Base-by-base conservation (phyloP, 2,888 invertebrate genomes). In the Hirtodrosophila histrioides region DNA sequence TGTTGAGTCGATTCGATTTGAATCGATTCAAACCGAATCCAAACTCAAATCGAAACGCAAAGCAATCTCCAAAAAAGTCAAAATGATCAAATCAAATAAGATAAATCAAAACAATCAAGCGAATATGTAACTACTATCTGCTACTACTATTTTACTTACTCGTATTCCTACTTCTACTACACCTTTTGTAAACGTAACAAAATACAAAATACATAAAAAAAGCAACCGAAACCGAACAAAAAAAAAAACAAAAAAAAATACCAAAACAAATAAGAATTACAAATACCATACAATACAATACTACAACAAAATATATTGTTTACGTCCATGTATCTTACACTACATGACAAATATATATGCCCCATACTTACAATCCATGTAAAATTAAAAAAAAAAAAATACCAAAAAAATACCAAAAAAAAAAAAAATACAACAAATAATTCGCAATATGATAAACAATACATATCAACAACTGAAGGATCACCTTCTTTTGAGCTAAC, bases 71-170 rank as follows among this genome's bases (percentile, higher is more conserved):
- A 56, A 57, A 55, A 37, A 40, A 48, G 29, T n/a, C n/a, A n/a
- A 54, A 56, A 46, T 51, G 44, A 8, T 24, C 36, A 45, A 55
- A 43, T 31, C 33, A 56, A 50, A 60, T 17, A 17, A 67, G 24
- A 5, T 27, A 27, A 27, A 27, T 6, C 4, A 27, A 67, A 56
- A 57, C 35, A 78, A 53, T 55, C 46, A 49, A 64, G 46, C 29
- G 48, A 76, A 76, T 74, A 83, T 79, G 83, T 79, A 65, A 83
- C 69, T 60, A 83, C 63, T 75, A 64, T 66, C 78, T 80, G 76
- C 82, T 82, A 86, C 82, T 82, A 86, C 76, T 75, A 75, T 71
- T 49, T 76, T 86, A 79, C 69, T 61, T 83, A 72, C 68, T 82
- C 75, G 66, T 77, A 79, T 64, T 78, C 64, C 81, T 78, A 75